phyloP scores from a whole-genome alignment of 53 echinoderm and acorn worm genomes.

The Temnopleurus reevesii region DNA sequence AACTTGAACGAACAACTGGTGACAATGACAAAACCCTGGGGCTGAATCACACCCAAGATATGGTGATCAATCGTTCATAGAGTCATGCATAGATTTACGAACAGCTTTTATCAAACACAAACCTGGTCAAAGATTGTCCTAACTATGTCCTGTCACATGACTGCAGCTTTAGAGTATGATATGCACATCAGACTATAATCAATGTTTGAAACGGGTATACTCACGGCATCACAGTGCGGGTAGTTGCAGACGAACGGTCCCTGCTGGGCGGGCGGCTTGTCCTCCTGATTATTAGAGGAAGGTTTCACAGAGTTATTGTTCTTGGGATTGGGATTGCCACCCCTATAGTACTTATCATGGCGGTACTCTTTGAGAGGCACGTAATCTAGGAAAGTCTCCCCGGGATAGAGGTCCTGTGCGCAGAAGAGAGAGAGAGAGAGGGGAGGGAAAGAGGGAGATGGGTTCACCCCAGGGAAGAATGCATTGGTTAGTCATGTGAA shows the following conservation, averaged over 20 bases:
- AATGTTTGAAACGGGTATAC: constrained; percentile 27
- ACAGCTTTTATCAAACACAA: no score
- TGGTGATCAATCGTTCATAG: no score
- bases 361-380: constrained; percentile 98
- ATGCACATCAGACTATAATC: no score
- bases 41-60: no score
- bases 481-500: constrained; percentile 35
- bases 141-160: no score
- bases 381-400: constrained; percentile 97
- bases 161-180: no score
- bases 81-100: no score
- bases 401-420: constrained; percentile 94
- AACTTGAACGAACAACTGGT: no score
- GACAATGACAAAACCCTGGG: no score
- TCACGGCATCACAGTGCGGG: constrained; percentile 90
- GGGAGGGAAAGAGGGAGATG: constrained; percentile 3
- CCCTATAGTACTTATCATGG: constrained; percentile 93
- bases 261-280: constrained; percentile 63
- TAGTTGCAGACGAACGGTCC: constrained; percentile 89
- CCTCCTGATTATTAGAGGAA: constrained; percentile 84
- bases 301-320: constrained; percentile 86
- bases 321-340: constrained; percentile 63
- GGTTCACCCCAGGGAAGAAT: neutral
- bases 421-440: neutral
- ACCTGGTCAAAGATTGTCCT: no score